phyloP scores from a whole-genome alignment of 2,888 invertebrate genomes.

The Zaprionus obscuricornis region DNA sequence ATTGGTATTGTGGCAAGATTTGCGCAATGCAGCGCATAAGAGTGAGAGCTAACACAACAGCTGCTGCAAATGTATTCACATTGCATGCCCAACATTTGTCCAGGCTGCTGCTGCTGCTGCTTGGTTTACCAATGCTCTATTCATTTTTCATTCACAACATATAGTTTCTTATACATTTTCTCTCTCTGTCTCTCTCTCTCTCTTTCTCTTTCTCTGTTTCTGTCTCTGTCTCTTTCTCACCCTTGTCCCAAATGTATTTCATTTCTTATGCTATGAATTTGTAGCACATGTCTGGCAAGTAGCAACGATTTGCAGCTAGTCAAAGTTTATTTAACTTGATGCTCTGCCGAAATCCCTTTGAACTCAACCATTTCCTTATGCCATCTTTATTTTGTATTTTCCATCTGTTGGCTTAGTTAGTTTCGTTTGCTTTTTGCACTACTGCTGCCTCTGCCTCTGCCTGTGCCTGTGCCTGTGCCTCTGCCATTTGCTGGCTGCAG shows the following conservation, averaged over 20 bases:
- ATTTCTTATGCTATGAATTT: slow-evolving; percentile 40
- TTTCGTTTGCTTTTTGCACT: slow-evolving; percentile 4
- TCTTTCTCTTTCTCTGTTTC: not conserved
- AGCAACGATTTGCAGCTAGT: slow-evolving; percentile 41
- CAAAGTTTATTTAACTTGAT: slow-evolving; percentile 51
- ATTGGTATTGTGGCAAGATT: not conserved
- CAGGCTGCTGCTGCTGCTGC: slow-evolving; percentile 2
- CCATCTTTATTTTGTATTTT: slow-evolving; percentile 15
- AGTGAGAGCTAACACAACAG: slow-evolving; percentile 21
- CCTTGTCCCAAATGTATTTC: slow-evolving; percentile 7
- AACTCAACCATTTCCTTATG: slow-evolving; percentile 11
- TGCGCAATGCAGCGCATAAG: slow-evolving; percentile 25
- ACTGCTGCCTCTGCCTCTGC: slow-evolving; percentile 5
- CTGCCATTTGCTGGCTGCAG: slow-evolving; percentile 29
- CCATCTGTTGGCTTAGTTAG: slow-evolving; percentile 14
- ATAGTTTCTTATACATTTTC: slow-evolving; percentile 1
- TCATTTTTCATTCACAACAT: slow-evolving; percentile 39
- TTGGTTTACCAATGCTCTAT: slow-evolving; percentile 14
- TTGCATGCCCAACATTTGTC: slow-evolving; percentile 25
- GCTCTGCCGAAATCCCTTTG: slow-evolving; percentile 28
- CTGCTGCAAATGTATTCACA: slow-evolving; percentile 27
- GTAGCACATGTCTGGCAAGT: slow-evolving; percentile 34
- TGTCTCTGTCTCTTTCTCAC: not conserved
- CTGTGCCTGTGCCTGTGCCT: slow-evolving; percentile 11
- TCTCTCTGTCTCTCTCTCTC: slow-evolving; percentile 1